phyloP scores from a whole-genome alignment of 2,113 vertebrate genomes.

The rat (Rattus norvegicus) region GRCr8 NC_086031.1:40131001-40131500 shows the following conservation, averaged over 20 bases:
- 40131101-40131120: background rate
- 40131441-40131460: background rate
- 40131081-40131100: background rate
- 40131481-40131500: background rate
- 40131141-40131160: background rate
- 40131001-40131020: conserved; percentile 16
- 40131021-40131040: background rate
- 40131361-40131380: background rate
- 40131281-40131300: conserved; percentile 6
- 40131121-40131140: background rate
- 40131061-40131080: background rate
- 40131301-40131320: background rate
- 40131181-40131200: background rate
- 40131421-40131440: background rate
- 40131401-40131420: background rate
- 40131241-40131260: background rate
- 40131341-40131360: background rate
- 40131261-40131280: background rate
- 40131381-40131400: background rate
- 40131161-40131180: background rate
- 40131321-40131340: background rate
- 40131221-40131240: background rate
- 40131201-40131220: background rate
- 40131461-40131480: background rate
- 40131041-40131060: conserved; percentile 14